Evolutionary conservation across 2,113 vertebrate genomes (phyloP).

Genomic region (Lophius piscatorius): DNA sequence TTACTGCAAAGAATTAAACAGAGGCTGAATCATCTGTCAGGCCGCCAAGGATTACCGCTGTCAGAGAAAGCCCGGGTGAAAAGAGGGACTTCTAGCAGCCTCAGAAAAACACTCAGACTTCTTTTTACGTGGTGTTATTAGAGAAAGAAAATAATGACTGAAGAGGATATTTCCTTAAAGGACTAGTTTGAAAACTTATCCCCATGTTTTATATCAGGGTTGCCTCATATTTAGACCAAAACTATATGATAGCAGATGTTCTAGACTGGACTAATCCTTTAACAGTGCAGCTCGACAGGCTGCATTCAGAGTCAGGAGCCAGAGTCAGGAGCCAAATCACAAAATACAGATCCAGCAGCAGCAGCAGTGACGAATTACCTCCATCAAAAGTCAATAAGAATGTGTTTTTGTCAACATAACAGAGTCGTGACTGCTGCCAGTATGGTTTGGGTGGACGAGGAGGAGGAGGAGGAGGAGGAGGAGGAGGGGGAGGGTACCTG

Average conservation of each 20-base stretch:
- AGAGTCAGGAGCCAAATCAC: too few relatives aligned
- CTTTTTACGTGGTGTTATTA: too few relatives aligned
- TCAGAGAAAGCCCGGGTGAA: not conserved
- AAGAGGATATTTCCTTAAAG: too few relatives aligned
- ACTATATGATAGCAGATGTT: too few relatives aligned
- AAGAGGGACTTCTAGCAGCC: not conserved
- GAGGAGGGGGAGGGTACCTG: conserved; percentile 81
- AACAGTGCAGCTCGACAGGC: conserved; percentile 16
- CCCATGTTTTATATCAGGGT: not conserved
- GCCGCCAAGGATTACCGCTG: not conserved
- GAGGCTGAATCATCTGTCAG: not conserved
- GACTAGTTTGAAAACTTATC: too few relatives aligned
- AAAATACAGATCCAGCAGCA: not conserved
- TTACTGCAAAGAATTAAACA: not conserved
- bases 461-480: too few relatives aligned
- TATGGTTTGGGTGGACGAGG: too few relatives aligned
- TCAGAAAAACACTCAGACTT: not conserved
- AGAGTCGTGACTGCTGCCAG: too few relatives aligned
- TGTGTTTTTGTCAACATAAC: too few relatives aligned
- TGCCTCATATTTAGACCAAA: not conserved
- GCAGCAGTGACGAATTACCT: too few relatives aligned
- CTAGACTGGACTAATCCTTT: conserved; percentile 33
- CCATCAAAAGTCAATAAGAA: not conserved
- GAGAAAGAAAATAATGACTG: too few relatives aligned
- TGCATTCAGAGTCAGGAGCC: conserved; percentile 2